phyloP scores from a whole-genome alignment of 1,140 invertebrate species.

The Drosophila pruinosa region DNA sequence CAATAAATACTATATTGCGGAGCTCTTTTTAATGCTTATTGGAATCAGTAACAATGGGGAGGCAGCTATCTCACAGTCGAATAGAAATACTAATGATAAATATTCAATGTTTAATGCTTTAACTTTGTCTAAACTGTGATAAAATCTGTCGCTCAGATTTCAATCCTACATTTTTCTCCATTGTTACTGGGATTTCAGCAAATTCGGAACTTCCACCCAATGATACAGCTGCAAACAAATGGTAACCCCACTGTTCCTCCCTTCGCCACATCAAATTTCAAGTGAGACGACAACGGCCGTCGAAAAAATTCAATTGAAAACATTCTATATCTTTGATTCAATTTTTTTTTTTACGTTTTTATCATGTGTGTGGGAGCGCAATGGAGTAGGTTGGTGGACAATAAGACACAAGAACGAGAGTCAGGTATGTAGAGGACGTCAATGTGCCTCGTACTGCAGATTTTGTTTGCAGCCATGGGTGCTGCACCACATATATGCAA shows the following conservation, averaged over 20 bases:
- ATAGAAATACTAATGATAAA: no score
- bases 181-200: slow-evolving; percentile 66
- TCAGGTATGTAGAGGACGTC: slow-evolving; percentile 6
- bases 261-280: slow-evolving; percentile 3
- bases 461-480: slow-evolving; percentile 67
- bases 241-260: neutral
- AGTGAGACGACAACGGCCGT: slow-evolving; percentile 45
- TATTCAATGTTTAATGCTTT: slow-evolving; percentile 9
- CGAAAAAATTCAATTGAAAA: slow-evolving; percentile 77
- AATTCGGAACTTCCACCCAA: slow-evolving; percentile 33
- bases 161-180: slow-evolving; percentile 44
- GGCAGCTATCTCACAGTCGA: no score
- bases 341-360: slow-evolving; percentile 29
- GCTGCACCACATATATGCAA: slow-evolving; percentile 67
- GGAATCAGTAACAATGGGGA: no score
- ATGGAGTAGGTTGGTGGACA: slow-evolving; percentile 39
- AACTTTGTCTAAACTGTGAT: slow-evolving; percentile 50
- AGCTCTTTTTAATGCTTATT: no score
- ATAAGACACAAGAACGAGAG: neutral
- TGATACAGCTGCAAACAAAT: slow-evolving; percentile 43
- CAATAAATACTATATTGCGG: no score
- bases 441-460: slow-evolving; percentile 30
- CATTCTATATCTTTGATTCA: slow-evolving; percentile 64
- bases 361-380: slow-evolving; percentile 64
- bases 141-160: slow-evolving; percentile 41